A percentile compares a stretch with the other conserved stretches of the same genome.
Conservation (phyloP, 2,888 invertebrate species). For the Deroplatys truncata region DNA sequence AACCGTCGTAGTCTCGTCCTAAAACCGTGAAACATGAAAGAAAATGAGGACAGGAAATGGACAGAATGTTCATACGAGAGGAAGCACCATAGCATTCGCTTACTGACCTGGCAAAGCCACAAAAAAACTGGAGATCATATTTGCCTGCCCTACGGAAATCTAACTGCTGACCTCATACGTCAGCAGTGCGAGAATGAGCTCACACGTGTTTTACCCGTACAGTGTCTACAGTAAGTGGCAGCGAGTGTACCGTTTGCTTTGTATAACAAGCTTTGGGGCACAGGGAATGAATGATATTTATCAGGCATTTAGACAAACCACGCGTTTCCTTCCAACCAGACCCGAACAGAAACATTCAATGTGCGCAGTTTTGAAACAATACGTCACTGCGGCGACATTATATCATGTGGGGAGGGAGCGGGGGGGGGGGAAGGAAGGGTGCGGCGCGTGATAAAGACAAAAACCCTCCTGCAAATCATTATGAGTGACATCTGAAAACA, state of each 20-base stretch:
- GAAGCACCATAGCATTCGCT: too few relatives aligned
- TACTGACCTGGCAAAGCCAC: too few relatives aligned
- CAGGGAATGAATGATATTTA: constrained; percentile 6
- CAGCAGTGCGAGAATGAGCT: too few relatives aligned
- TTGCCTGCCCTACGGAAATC: too few relatives aligned
- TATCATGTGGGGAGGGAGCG: background rate
- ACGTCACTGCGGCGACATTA: constrained; percentile 8
- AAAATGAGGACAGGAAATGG: too few relatives aligned
- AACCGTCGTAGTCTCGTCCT: too few relatives aligned
- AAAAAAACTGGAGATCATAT: too few relatives aligned
- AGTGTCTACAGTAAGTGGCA: background rate
- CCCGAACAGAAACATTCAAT: constrained; percentile 2
- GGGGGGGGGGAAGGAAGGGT: too few relatives aligned
- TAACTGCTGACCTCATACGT: too few relatives aligned
- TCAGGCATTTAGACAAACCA: constrained; percentile 15
- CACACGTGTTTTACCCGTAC: too few relatives aligned
- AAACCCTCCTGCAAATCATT: background rate
- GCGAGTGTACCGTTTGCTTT: background rate
- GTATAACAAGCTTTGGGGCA: background rate
- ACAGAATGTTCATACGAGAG: too few relatives aligned
- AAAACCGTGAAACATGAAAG: too few relatives aligned
- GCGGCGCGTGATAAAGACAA: background rate
- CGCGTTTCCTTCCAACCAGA: background rate
- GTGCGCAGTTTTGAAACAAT: constrained; percentile 17
- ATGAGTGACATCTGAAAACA: background rate